Evolutionary conservation across 2,113 vertebrate species (phyloP), one percentile per base, ranked within the genome.

Genomic region (Paracyprichromis sp.): DNA sequence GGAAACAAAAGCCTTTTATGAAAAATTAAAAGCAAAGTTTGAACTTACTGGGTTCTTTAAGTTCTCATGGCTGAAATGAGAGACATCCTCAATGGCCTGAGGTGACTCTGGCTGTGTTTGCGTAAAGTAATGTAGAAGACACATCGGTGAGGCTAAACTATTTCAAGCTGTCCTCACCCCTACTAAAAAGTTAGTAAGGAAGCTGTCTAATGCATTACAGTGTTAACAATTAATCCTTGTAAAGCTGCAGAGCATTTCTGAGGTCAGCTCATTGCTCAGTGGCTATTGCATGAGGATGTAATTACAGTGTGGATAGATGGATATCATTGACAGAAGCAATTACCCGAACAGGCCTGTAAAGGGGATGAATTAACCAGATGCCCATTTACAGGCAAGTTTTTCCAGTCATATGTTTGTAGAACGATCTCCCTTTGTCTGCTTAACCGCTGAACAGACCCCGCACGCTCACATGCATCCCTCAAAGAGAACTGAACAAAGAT

Each of bases 231-330:
- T 90, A 86, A 94, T 93, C 76, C 34, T 88, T 80, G 54, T 88
- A 79, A 90, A 83, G 84, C 92, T 80, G 86, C 17, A 59, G 85
- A 90, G 85, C 57, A 89, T 90, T 93, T 93, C 83, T 88, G 83
- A 89, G 94, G 91, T 93, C 86, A 82, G 43, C 88, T 91, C 84
- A 76, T 89, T 83, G 81, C 92, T 92, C 66, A 76, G 63, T 93
- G 87, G 89, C 83, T 85, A 92, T 92, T 92, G 80, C 88, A 89
- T 85, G 87, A 93, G 89, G 92, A 95, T 92, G 92, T 93, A 94
- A 95, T 95, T 95, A 94, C 79, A 90, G 86, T 80, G 56, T 7
- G 45, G 80, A 85, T 85, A 93, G 92, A 95, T 94, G 89, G 86
- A 82, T 87, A 92, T 95, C 93, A 88, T 11, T 93, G 91, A 90